Base-by-base conservation (phyloP, 2,113 vertebrate species). In the Galeopterus variegatus region DNA sequence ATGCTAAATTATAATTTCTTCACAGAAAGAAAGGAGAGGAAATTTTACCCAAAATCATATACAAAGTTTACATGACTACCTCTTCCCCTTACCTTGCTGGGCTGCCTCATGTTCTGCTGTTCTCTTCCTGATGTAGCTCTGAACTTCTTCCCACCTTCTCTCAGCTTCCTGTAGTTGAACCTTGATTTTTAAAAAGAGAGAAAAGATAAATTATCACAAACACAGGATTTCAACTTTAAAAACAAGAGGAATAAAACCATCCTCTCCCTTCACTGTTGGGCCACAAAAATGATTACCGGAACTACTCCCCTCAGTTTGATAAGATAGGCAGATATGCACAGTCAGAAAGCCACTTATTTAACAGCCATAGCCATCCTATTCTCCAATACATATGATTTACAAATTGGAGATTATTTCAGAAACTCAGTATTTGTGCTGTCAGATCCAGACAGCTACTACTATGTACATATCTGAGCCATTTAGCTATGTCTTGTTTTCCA, bases 101-200 rank as follows among this genome's bases (percentile, higher is more conserved):
- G 98, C 97, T 79, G 98, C 98, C 92, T 99, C 99, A 0, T 99
- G 99, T 69, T 99, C 99, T 5, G 99, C 96, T 31, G 99, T 99
- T 97, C 99, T 99, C 95, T 98, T 99, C 98, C 99, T 99, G 95
- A 99, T 98, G 90, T 99, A 99, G 93, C 99, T 99, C 96, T 99
- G 99, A 95, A 99, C 97, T 94, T 99, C 99, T 94, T 99, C 99
- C 99, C 99, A 99, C 72, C 99, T 98, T 50, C 99, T 99, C 96
- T 99, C 99, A 67, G 99, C 99, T 91, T 99, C 99, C 98, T 99
- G 99, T 73, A 99, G 98, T 96, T 99, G 99, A 87, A 98, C 99
- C 99, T 99, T 97, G 31, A 73, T 75, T 31, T 93, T 91, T n/a
- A 65, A 93, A 95, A n/a, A 79, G 33, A 85, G 33, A 97, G 21